These are phyloP conservation scores for Pelecanoides urinatrix DNA, from an alignment of 2,113 vertebrate species.

Conservation along the genomic window DNA sequence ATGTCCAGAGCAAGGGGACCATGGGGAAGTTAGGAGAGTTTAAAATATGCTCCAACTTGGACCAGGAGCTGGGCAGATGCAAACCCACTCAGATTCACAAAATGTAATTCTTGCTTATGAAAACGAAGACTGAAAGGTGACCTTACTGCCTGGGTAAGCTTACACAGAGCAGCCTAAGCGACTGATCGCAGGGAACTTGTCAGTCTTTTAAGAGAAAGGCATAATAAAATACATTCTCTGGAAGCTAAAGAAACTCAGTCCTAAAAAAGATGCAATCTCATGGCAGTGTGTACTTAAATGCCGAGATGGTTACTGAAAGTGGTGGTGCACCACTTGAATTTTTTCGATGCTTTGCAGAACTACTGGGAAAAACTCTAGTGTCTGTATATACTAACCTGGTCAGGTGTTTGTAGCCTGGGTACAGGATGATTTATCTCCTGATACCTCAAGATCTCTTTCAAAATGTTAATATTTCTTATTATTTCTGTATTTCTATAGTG, in stretches of 20 bases:
- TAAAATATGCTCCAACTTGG: not conserved
- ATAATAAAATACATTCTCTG: not conserved
- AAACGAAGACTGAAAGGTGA: not conserved
- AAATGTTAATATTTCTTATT: not conserved
- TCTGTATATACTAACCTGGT: not conserved
- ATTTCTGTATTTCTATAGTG: not conserved
- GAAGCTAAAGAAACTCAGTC: not conserved
- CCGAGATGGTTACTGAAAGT: not conserved
- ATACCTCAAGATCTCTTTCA: not conserved
- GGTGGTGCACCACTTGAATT: not conserved
- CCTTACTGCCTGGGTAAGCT: not conserved
- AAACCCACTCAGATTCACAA: not conserved
- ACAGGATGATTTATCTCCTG: not conserved
- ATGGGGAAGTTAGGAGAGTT: not conserved
- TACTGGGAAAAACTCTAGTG: not conserved
- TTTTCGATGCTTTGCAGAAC: not conserved
- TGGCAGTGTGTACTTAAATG: not conserved
- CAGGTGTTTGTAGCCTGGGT: not conserved
- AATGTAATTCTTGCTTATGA: not conserved
- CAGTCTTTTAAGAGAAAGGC: not conserved
- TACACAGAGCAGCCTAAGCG: not conserved
- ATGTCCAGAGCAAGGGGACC: not conserved
- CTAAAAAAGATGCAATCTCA: not conserved
- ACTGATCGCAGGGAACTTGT: not conserved
- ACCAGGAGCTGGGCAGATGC: not conserved